Base-by-base conservation (phyloP, 2,113 vertebrate species). In the Geococcyx californianus region DNA sequence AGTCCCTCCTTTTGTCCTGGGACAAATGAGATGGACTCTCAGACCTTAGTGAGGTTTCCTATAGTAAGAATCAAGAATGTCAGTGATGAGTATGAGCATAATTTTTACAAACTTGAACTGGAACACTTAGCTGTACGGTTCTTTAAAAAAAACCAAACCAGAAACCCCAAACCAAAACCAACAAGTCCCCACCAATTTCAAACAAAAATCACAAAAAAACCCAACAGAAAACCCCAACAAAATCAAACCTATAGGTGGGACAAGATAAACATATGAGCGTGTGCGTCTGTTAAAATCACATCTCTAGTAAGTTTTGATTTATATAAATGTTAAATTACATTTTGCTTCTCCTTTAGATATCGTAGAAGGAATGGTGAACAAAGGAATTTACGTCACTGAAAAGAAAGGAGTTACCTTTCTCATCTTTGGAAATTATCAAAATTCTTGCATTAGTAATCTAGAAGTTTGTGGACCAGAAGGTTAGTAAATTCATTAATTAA, bases 341-440 rank as follows among this genome's bases (percentile, higher is more conserved):
- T 62, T 79, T 87, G 29, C 9, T 90, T 91, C 86, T 86, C 47
- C 52, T 93, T 45, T 86, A 99, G 99, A 99, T 76, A 98, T 99
- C 82, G 98, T 99, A 67, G 99, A 99, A 96, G 99, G 99, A 55
- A 99, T 99, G 95, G 98, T 99, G 69, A 99, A 98, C 96, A 99
- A 98, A 80, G 99, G 99, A 26, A 98, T 99, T 87, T 99, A 98
- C 4, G 96, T 99, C 68, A 98, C 98, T 34, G 98, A 98, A 54
- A 97, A 98, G 62, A 98, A 98, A 5, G 98, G 98, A 5, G 97
- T 98, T 42, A 98, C 98, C 1, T 98, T 99, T 47, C 98, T 99
- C 10, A 98, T 99, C 95, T 99, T 99, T 76, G 98, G 98, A 49
- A 98, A 93, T 85, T 98, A 98, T 84, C 96, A 98, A 33, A 98